These are phyloP conservation scores for Argyresthia goedartella DNA, from an alignment of 2,888 invertebrate species.

Conservation along the genomic window DNA sequence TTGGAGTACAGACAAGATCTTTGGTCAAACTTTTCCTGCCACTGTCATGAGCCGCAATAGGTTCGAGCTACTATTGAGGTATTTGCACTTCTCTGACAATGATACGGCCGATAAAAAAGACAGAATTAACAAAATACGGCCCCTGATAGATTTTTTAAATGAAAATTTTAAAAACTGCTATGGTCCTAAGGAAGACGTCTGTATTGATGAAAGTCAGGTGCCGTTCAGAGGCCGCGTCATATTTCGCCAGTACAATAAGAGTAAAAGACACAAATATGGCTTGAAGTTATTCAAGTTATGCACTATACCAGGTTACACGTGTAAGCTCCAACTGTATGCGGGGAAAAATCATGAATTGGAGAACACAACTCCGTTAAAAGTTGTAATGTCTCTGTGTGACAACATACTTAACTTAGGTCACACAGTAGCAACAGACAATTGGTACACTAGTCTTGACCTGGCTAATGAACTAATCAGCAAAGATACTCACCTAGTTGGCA, in stretches of 20 bases:
- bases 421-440: constrained; percentile 19
- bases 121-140: constrained; percentile 8
- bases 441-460: constrained; percentile 19
- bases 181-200: constrained; percentile 6
- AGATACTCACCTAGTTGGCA: constrained; percentile 13
- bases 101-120: constrained; percentile 7
- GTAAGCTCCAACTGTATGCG: constrained; percentile 18
- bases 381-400: constrained; percentile 21
- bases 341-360: constrained; percentile 21
- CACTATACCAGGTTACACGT: constrained; percentile 20
- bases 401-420: constrained; percentile 20
- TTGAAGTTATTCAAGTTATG: constrained; percentile 16
- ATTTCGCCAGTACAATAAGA: constrained; percentile 13
- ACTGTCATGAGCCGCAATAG: constrained; percentile 15
- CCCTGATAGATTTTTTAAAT: neutral
- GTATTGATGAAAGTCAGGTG: constrained; percentile 8
- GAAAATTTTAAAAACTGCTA: neutral
- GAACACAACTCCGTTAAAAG: constrained; percentile 19
- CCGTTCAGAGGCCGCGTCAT: constrained; percentile 10
- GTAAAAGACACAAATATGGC: constrained; percentile 14
- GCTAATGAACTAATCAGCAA: constrained; percentile 11
- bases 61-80: constrained; percentile 13
- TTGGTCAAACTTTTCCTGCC: constrained; percentile 13
- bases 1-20: constrained; percentile 15
- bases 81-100: constrained; percentile 11